Percentiles rank a stretch among this genome's conserved stretches.
Evolutionary conservation across 2,888 invertebrate species (phyloP).

Genomic region (Hybos culiciformis): DNA sequence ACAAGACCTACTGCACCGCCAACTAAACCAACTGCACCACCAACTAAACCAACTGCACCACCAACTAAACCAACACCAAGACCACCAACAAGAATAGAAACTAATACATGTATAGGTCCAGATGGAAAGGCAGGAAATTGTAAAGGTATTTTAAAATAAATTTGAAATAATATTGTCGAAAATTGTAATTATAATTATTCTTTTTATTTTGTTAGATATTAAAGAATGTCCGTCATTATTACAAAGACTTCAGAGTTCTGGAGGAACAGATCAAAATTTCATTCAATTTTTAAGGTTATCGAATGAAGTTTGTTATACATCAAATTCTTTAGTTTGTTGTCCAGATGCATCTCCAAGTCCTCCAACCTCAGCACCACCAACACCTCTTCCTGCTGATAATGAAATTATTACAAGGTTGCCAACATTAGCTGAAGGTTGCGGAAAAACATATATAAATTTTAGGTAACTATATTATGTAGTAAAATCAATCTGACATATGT

Average conservation of each 20-base stretch:
- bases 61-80: conserved; percentile 18
- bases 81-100: conserved; percentile 1
- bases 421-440: background rate
- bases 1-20: conserved; percentile 6
- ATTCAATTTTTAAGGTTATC: conserved; percentile 22
- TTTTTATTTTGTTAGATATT: too few species aligned
- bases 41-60: conserved; percentile 18
- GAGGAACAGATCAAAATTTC: conserved; percentile 21
- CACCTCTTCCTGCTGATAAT: background rate
- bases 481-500: too few species aligned
- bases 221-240: conserved; percentile 20
- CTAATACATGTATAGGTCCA: conserved; percentile 24
- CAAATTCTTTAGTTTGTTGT: conserved; percentile 25
- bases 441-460: too few species aligned
- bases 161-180: background rate
- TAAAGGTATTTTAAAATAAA: background rate
- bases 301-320: conserved; percentile 21
- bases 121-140: conserved; percentile 14
- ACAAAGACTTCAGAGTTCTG: conserved; percentile 17
- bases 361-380: background rate
- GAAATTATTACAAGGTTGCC: background rate
- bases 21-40: conserved; percentile 7
- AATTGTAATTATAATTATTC: background rate
- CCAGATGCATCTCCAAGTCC: conserved; percentile 16
- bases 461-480: too few species aligned